Percentiles rank a stretch among this genome's conserved stretches.
Conservation (phyloP, 2,797 vertebrate genomes). For the Choloepus didactylus region DNA sequence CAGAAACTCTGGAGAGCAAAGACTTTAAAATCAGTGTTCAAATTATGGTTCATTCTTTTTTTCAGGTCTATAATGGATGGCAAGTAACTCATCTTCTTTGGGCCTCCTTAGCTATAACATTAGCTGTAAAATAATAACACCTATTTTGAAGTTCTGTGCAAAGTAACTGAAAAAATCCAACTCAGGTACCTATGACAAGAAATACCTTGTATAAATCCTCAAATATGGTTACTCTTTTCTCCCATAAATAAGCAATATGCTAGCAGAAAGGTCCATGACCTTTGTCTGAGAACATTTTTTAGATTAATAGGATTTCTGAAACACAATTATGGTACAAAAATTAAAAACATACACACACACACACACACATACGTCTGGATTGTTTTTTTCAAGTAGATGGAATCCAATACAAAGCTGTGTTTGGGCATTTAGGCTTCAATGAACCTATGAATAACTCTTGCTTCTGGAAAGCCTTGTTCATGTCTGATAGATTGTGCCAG, state of each 20-base stretch:
- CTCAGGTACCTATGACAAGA: background rate
- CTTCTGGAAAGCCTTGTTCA: background rate
- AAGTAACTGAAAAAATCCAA: background rate
- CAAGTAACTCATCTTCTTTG: background rate
- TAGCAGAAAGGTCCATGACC: background rate
- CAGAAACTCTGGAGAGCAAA: too few relatives aligned
- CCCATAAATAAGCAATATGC: too few relatives aligned
- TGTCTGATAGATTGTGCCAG: rapidly evolving
- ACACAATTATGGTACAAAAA: background rate
- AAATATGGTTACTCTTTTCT: background rate
- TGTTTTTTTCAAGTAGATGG: background rate
- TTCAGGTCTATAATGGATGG: background rate
- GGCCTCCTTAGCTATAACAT: background rate
- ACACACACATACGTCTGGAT: too few relatives aligned
- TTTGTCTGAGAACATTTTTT: background rate
- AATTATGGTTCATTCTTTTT: background rate
- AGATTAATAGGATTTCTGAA: conserved; percentile 2
- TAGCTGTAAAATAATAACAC: background rate
- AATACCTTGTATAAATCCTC: too few relatives aligned
- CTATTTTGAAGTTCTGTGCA: background rate
- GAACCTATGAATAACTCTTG: background rate
- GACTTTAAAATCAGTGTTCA: background rate
- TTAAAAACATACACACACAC: too few relatives aligned
- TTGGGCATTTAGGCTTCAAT: background rate
- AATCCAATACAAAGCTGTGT: background rate